Percentiles rank a stretch among this genome's conserved stretches.
Evolutionary conservation across 2,113 vertebrate genomes (phyloP).

Genomic region (Zeus faber): DNA sequence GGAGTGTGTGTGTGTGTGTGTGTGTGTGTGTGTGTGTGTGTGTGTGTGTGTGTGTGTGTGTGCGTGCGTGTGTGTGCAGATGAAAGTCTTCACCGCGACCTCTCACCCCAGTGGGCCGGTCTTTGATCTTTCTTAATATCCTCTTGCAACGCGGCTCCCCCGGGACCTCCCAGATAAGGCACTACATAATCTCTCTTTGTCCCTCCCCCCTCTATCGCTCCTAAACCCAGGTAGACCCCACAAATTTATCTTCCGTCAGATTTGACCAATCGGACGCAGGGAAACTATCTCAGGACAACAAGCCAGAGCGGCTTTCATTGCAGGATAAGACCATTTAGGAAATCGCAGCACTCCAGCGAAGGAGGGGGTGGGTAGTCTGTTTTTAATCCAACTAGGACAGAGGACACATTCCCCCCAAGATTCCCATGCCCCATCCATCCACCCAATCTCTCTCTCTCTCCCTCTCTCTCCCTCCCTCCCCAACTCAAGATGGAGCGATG

Average conservation of each 20-base stretch:
- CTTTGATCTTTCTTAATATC: constrained; percentile 55
- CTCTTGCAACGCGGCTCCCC: constrained; percentile 14
- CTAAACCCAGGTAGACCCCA: too few relatives aligned
- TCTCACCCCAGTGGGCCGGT: constrained; percentile 31
- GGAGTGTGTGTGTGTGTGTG: neutral
- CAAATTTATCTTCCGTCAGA: too few relatives aligned
- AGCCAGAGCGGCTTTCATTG: too few relatives aligned
- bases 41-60: constrained; percentile 6
- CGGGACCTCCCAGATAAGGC: constrained; percentile 26
- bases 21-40: constrained; percentile 11
- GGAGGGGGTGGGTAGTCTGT: too few relatives aligned
- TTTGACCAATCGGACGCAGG: too few relatives aligned
- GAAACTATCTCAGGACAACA: too few relatives aligned
- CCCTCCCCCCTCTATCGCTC: neutral
- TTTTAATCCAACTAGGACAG: too few relatives aligned
- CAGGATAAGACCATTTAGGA: too few relatives aligned
- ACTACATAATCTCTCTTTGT: neutral
- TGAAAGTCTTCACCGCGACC: constrained; percentile 51
- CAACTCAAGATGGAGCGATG: neutral
- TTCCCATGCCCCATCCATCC: too few relatives aligned
- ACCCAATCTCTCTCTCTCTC: neutral
- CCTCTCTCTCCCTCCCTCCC: neutral
- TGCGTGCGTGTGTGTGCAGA: constrained; percentile 15
- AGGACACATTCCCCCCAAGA: too few relatives aligned
- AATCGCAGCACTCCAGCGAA: too few relatives aligned